Evolutionary conservation across 2,888 invertebrate species (phyloP).

Genomic region (Alitta virens): DNA sequence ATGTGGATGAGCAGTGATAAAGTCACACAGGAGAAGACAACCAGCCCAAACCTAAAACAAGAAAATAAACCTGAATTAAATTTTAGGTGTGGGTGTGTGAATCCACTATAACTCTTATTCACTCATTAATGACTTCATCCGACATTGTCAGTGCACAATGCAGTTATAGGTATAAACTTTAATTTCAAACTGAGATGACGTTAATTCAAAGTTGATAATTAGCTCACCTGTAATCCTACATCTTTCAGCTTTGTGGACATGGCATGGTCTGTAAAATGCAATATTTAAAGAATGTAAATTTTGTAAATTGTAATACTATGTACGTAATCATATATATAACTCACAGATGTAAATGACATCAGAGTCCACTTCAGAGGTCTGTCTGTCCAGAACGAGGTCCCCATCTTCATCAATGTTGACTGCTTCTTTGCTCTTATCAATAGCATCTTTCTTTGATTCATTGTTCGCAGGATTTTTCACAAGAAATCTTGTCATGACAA

Average conservation of each 20-base stretch:
- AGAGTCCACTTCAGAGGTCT: neutral
- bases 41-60: conserved; percentile 20
- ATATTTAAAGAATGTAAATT: too few species aligned
- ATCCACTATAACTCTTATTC: too few species aligned
- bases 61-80: neutral
- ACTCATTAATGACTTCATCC: too few species aligned
- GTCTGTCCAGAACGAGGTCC: neutral
- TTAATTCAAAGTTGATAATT: neutral
- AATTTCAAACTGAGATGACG: neutral
- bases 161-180: neutral
- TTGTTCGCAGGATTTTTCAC: neutral
- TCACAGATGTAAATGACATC: neutral
- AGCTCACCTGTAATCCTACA: conserved; percentile 42
- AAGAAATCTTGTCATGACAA: neutral
- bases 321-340: neutral
- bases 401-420: neutral
- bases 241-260: conserved; percentile 35
- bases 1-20: conserved; percentile 10
- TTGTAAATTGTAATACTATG: too few species aligned
- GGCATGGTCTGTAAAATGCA: conserved; percentile 34
- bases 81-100: too few species aligned
- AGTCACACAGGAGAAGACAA: conserved; percentile 20
- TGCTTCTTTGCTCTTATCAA: neutral
- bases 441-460: too few species aligned
- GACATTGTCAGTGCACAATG: neutral